A percentile compares a stretch with the other conserved stretches of the same genome.
Evolutionary conservation across 2,113 vertebrate genomes (phyloP).

Genomic region (Perca schrenkii): DNA sequence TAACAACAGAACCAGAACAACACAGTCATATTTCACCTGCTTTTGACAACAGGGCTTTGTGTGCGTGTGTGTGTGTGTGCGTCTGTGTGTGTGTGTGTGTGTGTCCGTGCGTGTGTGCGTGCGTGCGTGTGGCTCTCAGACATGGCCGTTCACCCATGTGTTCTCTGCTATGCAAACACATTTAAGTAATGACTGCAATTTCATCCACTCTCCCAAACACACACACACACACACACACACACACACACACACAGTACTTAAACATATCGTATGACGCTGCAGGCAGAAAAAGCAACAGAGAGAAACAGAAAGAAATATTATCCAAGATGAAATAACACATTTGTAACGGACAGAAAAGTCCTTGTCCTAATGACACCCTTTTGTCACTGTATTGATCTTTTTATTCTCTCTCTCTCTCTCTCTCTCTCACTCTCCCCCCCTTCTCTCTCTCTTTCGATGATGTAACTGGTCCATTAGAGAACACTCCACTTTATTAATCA

Average conservation of each 20-base stretch:
- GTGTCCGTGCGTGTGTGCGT: conserved; percentile 19
- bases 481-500: conserved; percentile 73
- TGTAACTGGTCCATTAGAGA: conserved; percentile 67
- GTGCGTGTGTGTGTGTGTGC: conserved; percentile 28
- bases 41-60: conserved; percentile 1
- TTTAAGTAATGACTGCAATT: conserved; percentile 55
- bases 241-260: not conserved
- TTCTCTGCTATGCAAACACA: conserved; percentile 59
- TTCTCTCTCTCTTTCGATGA: conserved; percentile 33
- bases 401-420: not conserved
- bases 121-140: conserved; percentile 46
- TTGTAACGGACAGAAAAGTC: not conserved
- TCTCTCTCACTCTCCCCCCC: not conserved
- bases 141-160: conserved; percentile 49
- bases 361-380: conserved; percentile 12
- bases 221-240: conserved; percentile 13
- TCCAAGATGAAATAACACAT: not conserved
- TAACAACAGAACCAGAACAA: not conserved
- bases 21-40: conserved; percentile 9
- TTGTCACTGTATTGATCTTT: not conserved
- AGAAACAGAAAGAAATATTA: conserved; percentile 4
- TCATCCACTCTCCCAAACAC: not conserved
- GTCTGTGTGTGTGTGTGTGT: conserved; percentile 18
- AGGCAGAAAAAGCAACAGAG: conserved; percentile 2
- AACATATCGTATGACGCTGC: conserved; percentile 3